Evolutionary conservation across 2,113 vertebrate genomes (phyloP), one percentile per base, ranked within the genome.

Genomic region (Stercorarius parasiticus): DNA sequence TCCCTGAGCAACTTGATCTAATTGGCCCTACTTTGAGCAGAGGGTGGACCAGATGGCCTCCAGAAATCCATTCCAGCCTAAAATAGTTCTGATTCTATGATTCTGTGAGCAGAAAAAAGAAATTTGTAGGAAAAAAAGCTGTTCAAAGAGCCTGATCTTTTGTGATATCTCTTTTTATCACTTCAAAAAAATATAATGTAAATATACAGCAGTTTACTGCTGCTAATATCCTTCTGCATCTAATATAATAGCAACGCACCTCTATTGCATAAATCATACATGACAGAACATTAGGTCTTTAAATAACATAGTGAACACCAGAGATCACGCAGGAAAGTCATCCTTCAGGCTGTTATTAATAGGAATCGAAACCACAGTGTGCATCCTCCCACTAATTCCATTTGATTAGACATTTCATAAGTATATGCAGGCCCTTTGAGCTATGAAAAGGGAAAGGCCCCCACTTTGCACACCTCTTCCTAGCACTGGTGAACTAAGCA

Each of bases 191-290:
- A 80, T 90, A 50, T 77, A 83, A 84, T 38, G 56, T 85, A 91
- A 86, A 97, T 95, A 80, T 65, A 67, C 67, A 94, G 85, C 56
- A 92, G 83, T 95, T 72, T 91, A 97, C 85, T 94, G 74, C 66
- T 71, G 93, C 69, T 88, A 95, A 94, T 94, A 94, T 78, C 9
- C 36, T 95, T 97, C 94, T 95, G 30, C 69, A 95, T 90, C 80
- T 77, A 97, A 91, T 83, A 89, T 20, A 96, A 94, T 43, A 94
- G 86, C 90, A 97, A 97, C 23, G 32, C 15, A 96, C 70, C 78
- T 96, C 79, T 88, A 30, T 18, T 67, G 73, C 90, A 97, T 97
- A 98, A 97, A 98, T 97, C 94, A 97, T 43, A 94, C 19, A 67
- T 83, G 97, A 95, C 93, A 96, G 96, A 93, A 90, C 80, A 97